Evolutionary conservation across 2,113 vertebrate genomes (phyloP), one percentile per base, ranked within the genome.

Genomic region (Phasianus colchicus): DNA sequence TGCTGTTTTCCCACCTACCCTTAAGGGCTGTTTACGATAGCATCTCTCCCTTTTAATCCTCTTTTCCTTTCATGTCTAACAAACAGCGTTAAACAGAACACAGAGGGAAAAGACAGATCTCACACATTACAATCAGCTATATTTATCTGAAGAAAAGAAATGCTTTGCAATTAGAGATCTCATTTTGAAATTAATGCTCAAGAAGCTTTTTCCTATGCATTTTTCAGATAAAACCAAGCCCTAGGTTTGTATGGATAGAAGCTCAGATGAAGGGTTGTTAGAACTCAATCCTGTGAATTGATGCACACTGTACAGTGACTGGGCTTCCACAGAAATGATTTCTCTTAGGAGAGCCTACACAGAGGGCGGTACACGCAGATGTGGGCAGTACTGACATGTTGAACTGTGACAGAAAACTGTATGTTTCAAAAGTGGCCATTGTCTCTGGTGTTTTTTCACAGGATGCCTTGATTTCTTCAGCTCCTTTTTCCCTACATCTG

Each of bases 1-100:
- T 86, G 95, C 95, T 91, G 91, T 95, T 92, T 95, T 91, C 91
- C 72, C 76, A 92, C 76, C 85, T 95, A 67, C 89, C 85, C 79
- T 80, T 72, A 88, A 93, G 91, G 55, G 69, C 84, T 95, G 95
- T 93, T 96, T 92, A 93, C 3, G 65, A 77, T 95, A 93, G 60
- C 52, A 91, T 89, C 89, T 95, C 88, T 93, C 50, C 60, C 79
- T 93, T 95, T 91, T 89, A 96, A 93, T 92, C 89, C 91, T 85
- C 74, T 95, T 92, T 83, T 89, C 72, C 89, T 96, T 96, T 96
- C 89, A 92, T 91, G 94, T 93, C 82, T 74, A 92, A 93, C 93
- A 93, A 90, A 91, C 52, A 79, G 90, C 54, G 74, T 79, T 91
- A 89, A 93, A 92, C 34, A 92, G 78, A 96, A 79, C 34, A 67